Evolutionary conservation across 2,888 invertebrate species (phyloP).

Genomic region (Drosophila lacicola): DNA sequence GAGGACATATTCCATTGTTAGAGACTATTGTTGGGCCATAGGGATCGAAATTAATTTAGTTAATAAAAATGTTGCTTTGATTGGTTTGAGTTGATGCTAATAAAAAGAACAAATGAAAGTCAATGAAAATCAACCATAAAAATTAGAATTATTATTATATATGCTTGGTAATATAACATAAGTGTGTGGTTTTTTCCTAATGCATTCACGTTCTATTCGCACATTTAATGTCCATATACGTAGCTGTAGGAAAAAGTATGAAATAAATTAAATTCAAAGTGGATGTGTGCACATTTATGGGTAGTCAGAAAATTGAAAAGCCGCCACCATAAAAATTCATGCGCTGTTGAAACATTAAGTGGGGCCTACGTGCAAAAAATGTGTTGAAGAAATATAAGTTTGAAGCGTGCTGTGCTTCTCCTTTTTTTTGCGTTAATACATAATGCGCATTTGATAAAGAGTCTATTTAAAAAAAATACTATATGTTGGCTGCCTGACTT

Average conservation of each 20-base stretch:
- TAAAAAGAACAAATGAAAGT: too few relatives aligned
- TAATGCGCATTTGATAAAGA: conserved; percentile 34
- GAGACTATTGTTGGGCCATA: too few relatives aligned
- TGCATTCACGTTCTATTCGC: conserved; percentile 26
- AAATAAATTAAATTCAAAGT: conserved; percentile 25
- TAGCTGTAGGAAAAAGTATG: conserved; percentile 11
- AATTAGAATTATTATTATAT: neutral
- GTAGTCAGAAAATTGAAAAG: conserved; percentile 22
- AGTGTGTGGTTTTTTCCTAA: neutral
- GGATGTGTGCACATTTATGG: conserved; percentile 18
- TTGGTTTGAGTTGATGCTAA: too few relatives aligned
- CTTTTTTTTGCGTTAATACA: conserved; percentile 7
- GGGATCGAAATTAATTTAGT: too few relatives aligned
- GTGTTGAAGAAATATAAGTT: conserved; percentile 25
- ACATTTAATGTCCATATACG: conserved; percentile 24
- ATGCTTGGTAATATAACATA: neutral
- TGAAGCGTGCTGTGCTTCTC: conserved; percentile 6
- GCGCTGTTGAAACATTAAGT: conserved; percentile 62
- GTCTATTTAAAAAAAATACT: conserved; percentile 18
- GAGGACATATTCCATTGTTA: too few relatives aligned
- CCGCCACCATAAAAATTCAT: conserved; percentile 41
- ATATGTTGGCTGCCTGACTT: conserved; percentile 30
- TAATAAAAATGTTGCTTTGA: too few relatives aligned
- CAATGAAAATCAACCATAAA: too few relatives aligned
- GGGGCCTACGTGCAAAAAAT: conserved; percentile 16